A percentile compares a stretch with the other conserved stretches of the same genome.
Conservation (phyloP, 2,113 vertebrate species). For the Petromus typicus region DNA sequence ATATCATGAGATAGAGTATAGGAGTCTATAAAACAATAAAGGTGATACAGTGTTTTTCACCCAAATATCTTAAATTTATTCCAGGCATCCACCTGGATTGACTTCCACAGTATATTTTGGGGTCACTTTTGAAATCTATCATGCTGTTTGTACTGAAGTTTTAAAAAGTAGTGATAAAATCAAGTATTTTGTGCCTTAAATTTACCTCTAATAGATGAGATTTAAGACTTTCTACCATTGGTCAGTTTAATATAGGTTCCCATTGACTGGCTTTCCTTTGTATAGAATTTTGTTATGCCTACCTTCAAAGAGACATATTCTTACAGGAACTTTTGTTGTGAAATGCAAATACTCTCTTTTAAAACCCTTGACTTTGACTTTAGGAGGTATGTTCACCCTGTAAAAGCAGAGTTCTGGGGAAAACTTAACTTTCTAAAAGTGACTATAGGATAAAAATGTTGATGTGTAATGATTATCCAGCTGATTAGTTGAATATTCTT, state of each 20-base stretch:
- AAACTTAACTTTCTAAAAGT: neutral
- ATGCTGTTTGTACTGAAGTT: neutral
- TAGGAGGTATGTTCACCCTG: neutral
- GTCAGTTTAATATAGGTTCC: neutral
- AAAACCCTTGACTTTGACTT: conserved; percentile 4
- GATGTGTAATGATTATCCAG: neutral
- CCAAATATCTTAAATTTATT: conserved; percentile 17
- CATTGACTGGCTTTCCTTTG: neutral
- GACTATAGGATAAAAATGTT: neutral
- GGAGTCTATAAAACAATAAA: conserved; percentile 20
- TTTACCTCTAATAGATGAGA: neutral
- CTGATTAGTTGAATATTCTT: neutral
- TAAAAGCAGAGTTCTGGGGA: neutral
- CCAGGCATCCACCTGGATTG: neutral
- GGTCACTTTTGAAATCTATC: conserved; percentile 32
- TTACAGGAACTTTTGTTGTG: neutral
- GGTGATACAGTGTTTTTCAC: neutral
- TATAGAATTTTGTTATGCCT: neutral
- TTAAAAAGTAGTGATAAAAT: neutral
- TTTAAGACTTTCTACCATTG: neutral
- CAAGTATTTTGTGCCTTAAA: conserved; percentile 1
- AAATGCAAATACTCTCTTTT: neutral
- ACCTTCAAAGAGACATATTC: neutral
- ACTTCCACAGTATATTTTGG: conserved; percentile 16
- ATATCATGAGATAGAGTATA: neutral